phyloP scores from a whole-genome alignment of 2,113 vertebrate species.

The Podarcis cretensis region DNA sequence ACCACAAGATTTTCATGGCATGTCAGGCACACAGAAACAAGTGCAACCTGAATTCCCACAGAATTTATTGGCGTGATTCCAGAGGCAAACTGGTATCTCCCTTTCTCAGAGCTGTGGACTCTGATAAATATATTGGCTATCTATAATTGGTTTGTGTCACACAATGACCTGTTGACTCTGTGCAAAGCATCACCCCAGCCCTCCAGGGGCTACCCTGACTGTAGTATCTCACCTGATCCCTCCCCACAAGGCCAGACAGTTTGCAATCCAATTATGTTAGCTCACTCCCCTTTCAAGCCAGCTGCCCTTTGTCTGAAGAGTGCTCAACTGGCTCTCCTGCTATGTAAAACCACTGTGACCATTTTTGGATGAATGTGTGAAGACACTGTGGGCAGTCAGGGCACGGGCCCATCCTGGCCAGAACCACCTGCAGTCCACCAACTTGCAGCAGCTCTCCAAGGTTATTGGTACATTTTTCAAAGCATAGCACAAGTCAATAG shows the following conservation, averaged over 20 bases:
- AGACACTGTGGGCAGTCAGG: not conserved
- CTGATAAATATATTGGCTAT: not conserved
- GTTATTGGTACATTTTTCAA: not conserved
- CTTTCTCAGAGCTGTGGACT: not conserved
- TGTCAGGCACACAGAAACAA: not conserved
- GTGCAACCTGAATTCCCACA: not conserved
- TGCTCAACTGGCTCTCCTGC: not conserved
- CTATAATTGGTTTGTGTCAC: not conserved
- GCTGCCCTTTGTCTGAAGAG: slow-evolving; percentile 1
- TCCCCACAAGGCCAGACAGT: not conserved
- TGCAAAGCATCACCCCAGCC: not conserved
- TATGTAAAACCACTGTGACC: not conserved
- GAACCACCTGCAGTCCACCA: too few species aligned
- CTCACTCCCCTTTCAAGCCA: not conserved
- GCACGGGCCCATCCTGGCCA: not conserved
- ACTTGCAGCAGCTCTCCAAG: not conserved
- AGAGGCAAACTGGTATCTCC: not conserved
- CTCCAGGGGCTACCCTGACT: not conserved
- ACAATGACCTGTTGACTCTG: not conserved
- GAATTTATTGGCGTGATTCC: not conserved
- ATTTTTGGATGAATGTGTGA: not conserved
- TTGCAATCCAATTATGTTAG: slow-evolving; percentile 3
- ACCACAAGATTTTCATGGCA: not conserved
- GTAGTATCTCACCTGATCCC: not conserved
- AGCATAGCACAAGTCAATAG: not conserved